Conservation (phyloP, 2,797 vertebrate species). For the Liasis olivaceus region DNA sequence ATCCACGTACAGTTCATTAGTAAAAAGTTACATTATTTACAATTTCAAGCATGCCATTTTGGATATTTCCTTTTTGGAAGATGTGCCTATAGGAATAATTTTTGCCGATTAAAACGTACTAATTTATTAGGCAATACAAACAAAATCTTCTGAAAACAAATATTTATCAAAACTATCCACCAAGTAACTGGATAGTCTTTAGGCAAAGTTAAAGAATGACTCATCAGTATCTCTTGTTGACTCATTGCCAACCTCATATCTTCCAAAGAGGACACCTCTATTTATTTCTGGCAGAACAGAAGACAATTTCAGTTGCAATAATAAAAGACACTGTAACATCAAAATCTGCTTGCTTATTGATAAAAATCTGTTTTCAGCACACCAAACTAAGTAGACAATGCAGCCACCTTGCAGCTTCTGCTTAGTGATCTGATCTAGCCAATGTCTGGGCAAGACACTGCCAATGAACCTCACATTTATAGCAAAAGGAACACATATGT, state of each 20-base stretch:
- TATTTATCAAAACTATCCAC: background rate
- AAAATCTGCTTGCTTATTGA: background rate
- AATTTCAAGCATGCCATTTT: background rate
- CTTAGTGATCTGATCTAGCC: too few relatives aligned
- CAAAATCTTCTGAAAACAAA: background rate
- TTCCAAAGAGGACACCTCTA: background rate
- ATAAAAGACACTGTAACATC: background rate
- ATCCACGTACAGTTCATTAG: background rate
- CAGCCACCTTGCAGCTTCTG: too few relatives aligned
- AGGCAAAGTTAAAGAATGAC: background rate
- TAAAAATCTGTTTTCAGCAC: background rate
- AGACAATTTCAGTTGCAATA: background rate
- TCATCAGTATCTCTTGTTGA: background rate
- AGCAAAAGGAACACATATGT: too few relatives aligned
- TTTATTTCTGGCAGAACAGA: background rate
- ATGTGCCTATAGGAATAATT: background rate
- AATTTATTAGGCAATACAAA: background rate
- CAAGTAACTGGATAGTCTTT: background rate
- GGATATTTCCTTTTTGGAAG: background rate
- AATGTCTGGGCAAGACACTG: too few relatives aligned
- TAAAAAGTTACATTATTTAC: constrained; percentile 9
- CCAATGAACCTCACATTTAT: too few relatives aligned
- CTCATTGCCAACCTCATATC: background rate
- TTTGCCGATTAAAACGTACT: background rate
- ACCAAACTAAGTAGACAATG: too few relatives aligned